Base-by-base conservation (phyloP, 2,888 invertebrate genomes). In the Chymomyza procnemis region DNA sequence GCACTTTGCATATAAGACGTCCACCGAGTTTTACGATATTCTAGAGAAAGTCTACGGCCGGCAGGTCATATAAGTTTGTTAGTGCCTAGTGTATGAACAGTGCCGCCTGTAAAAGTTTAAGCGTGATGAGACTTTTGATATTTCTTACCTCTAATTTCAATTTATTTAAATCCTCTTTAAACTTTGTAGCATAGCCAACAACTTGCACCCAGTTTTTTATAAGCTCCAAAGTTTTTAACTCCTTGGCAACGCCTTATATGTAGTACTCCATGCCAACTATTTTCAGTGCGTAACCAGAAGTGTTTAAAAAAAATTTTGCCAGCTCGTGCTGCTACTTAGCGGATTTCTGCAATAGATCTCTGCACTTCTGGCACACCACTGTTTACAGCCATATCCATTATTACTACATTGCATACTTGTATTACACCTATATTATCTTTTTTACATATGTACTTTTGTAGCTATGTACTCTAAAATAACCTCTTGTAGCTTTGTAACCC, bases 31-130 rank as follows among this genome's bases (percentile, higher is more conserved):
- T 88, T 91, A 90, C 80, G 83, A 85, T 74, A 79, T 90, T 79
- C 76, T 91, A 73, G 91, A 90, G 78, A 81, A 80, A 77, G 87
- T 91, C 79, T 91, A 91, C 78, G 90, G 90, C 80, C 87, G 82
- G 63, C 71, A 69, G 76, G 73, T 85, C 69, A 34, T 88, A 67
- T 90, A 86, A 75, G 74, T 64, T 65, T 58, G 66, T 52, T 56
- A 61, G 60, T 66, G 65, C 65, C 63, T 62, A 66, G 57, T 63
- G 21, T 57, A 63, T 67, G 66, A 19, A 55, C 22, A 22, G 41
- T 50, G 64, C 71, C 41, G 71, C 64, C 69, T 18, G 67, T 61
- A 77, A 85, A 73, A 73, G 66, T 61, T 80, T 87, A 80, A 88
- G 88, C 87, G 87, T 84, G 83, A 84, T 78, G 85, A 86, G 83